These are phyloP conservation scores for Vanessa tameamea DNA, from an alignment of 1,140 invertebrate species.

Conservation along the genomic window DNA sequence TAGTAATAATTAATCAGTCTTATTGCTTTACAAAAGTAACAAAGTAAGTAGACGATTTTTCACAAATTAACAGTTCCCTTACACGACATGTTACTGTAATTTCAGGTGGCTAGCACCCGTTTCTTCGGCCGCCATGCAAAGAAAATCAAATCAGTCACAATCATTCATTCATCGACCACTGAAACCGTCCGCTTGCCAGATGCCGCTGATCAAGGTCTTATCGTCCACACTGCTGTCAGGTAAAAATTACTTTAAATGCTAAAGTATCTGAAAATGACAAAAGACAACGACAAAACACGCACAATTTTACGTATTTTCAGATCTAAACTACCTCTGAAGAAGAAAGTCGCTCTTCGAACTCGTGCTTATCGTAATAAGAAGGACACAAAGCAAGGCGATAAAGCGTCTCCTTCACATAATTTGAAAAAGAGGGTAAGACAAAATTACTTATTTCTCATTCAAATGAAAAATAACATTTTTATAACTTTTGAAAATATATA, in stretches of 20 bases:
- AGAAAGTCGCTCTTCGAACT: conserved; percentile 83
- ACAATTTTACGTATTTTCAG: conserved; percentile 49
- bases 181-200: conserved; percentile 90
- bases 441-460: background rate
- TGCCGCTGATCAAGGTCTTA: conserved; percentile 85
- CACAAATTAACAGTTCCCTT: background rate
- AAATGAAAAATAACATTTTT: background rate
- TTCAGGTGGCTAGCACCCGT: conserved; percentile 88
- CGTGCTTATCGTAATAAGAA: conserved; percentile 82
- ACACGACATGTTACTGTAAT: background rate
- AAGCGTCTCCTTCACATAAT: conserved; percentile 72
- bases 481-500: too few relatives aligned
- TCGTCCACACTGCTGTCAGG: conserved; percentile 86
- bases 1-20: too few relatives aligned
- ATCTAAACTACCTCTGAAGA: conserved; percentile 88
- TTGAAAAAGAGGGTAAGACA: conserved; percentile 78
- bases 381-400: conserved; percentile 75
- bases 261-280: too few relatives aligned
- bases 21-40: too few relatives aligned
- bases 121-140: conserved; percentile 88
- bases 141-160: conserved; percentile 91
- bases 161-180: conserved; percentile 92
- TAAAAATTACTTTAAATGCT: conserved; percentile 32
- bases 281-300: too few relatives aligned
- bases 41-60: too few relatives aligned